A percentile compares a stretch with the other conserved stretches of the same genome.
Conservation (phyloP, 2,888 invertebrate species). For the Escarpia spicata region DNA sequence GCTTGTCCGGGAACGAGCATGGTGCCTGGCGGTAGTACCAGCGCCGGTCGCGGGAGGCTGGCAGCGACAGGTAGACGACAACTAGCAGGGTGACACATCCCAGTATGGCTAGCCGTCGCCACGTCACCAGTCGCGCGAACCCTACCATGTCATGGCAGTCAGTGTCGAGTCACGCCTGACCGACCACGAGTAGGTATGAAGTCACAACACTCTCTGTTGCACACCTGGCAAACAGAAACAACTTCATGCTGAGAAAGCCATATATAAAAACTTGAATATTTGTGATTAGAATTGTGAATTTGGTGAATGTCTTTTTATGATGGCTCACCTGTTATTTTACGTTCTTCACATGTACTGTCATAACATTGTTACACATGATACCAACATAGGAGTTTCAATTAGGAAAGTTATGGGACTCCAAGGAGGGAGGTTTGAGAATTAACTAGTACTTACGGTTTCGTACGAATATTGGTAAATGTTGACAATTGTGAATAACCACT, state of each 20-base stretch:
- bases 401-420: no score
- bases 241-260: background rate
- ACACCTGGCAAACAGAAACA: background rate
- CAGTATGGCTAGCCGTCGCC: background rate
- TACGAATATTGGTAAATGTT: no score
- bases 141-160: background rate
- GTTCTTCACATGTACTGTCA: no score
- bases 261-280: background rate
- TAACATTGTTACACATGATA: no score
- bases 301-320: no score
- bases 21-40: constrained; percentile 40
- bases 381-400: no score
- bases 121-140: background rate
- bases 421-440: no score
- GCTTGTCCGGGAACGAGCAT: constrained; percentile 34
- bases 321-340: no score
- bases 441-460: no score
- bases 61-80: background rate
- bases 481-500: no score
- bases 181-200: no score
- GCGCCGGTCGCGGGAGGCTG: background rate
- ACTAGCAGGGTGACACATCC: background rate
- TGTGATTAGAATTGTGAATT: no score
- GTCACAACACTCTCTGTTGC: background rate
- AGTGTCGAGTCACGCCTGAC: background rate